phyloP scores from a whole-genome alignment of 92 coral and sea anemone genomes.

The Parazoanthus darwini region DNA sequence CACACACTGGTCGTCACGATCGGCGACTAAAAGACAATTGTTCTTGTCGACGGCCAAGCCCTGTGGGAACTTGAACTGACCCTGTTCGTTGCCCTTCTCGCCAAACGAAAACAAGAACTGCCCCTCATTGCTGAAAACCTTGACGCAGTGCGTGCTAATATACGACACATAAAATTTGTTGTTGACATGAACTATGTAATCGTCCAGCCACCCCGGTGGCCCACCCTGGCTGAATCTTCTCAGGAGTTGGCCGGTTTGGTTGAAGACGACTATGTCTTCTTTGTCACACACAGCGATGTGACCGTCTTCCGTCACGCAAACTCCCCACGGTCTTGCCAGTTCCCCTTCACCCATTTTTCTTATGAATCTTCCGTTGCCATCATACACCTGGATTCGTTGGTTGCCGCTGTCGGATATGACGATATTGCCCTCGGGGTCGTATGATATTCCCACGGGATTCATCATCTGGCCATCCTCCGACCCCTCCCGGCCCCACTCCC shows the following conservation, averaged over 20 bases:
- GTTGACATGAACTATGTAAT: constrained; percentile 33
- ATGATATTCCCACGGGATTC: constrained; percentile 32
- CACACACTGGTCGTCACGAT: constrained; percentile 73
- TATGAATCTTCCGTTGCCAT: constrained; percentile 32
- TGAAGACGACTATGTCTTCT: constrained; percentile 39
- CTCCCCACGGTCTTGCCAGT: constrained; percentile 35
- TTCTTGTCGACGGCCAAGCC: constrained; percentile 75
- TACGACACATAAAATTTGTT: constrained; percentile 73
- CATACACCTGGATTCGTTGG: constrained; percentile 34
- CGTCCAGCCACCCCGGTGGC: constrained; percentile 41
- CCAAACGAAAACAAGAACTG: constrained; percentile 61
- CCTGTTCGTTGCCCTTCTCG: constrained; percentile 40
- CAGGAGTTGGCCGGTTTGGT: constrained; percentile 1
- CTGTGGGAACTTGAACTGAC: constrained; percentile 71
- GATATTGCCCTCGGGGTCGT: constrained; percentile 20
- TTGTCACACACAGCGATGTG: constrained; percentile 44
- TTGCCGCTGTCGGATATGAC: constrained; percentile 45
- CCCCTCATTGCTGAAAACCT: constrained; percentile 78
- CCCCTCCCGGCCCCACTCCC: constrained; percentile 43
- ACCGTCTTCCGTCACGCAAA: constrained; percentile 43
- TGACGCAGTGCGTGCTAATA: constrained; percentile 78
- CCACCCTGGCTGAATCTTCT: constrained; percentile 43
- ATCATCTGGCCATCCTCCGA: constrained; percentile 39
- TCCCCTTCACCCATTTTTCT: constrained; percentile 36
- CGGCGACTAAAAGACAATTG: constrained; percentile 70